A percentile compares a stretch with the other conserved stretches of the same genome.
phyloP scores from a whole-genome alignment of 2,888 invertebrate species.

The Pyrrhosoma nymphula region DNA sequence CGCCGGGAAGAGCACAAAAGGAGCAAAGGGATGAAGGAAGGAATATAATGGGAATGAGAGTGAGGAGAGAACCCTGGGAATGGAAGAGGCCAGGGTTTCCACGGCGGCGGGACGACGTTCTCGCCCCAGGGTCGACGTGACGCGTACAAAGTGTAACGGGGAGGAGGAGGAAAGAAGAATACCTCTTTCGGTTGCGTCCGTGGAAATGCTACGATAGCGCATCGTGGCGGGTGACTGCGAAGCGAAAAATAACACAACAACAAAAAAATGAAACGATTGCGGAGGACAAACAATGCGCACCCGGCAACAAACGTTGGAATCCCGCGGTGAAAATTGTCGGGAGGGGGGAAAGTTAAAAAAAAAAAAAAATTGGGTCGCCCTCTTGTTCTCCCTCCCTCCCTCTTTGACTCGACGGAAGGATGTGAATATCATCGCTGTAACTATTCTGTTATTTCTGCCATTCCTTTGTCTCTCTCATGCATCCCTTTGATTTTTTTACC shows the following conservation, averaged over 20 bases:
- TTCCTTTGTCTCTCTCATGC: not conserved
- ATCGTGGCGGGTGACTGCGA: not conserved
- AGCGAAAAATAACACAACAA: too few relatives aligned
- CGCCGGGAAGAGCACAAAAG: not conserved
- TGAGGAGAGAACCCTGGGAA: too few relatives aligned
- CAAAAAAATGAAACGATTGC: not conserved
- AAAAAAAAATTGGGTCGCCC: not conserved
- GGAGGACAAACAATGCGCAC: not conserved
- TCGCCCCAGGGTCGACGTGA: too few relatives aligned
- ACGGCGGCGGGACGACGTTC: too few relatives aligned
- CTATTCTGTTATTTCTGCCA: not conserved
- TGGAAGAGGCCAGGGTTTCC: too few relatives aligned
- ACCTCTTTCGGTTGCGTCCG: not conserved
- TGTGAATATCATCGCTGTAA: not conserved
- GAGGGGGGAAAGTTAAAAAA: not conserved
- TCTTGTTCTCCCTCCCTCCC: not conserved
- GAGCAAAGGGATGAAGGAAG: not conserved
- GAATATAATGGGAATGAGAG: not conserved
- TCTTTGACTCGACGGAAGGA: not conserved
- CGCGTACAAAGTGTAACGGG: too few relatives aligned
- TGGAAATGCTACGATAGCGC: not conserved
- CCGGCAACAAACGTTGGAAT: not conserved
- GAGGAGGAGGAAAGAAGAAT: not conserved
- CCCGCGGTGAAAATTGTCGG: not conserved
- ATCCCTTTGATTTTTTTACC: not conserved